Base-by-base conservation (phyloP, 2,113 vertebrate species). In the Eolophus roseicapilla region DNA sequence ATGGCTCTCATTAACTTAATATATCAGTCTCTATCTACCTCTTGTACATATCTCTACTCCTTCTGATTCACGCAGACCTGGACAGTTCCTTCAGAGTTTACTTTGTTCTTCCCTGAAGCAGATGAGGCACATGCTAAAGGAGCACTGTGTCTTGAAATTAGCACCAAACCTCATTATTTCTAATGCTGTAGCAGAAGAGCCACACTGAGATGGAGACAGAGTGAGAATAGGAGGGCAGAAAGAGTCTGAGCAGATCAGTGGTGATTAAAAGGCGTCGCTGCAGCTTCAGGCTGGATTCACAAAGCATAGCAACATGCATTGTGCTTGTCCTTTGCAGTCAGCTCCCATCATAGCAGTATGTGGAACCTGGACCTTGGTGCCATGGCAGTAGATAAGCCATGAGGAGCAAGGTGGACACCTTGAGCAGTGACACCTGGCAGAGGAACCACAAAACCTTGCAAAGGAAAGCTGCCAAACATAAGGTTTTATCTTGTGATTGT, bases 251-350 rank as follows among this genome's bases (percentile, higher is more conserved):
- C n/a, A 78, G 18, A 50, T 16, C 55, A 88, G 60, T 23, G 41
- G 52, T 8, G 33, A 82, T 10, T 19, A 41, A 57, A 57, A 86
- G 31, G 3, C 57, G 60, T n/a, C 44, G 14, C 20, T 60, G 9
- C 33, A 12, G 29, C 29, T 81, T 77, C 57, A 39, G 31, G 33
- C n/a, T 64, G 62, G 33, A 35, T 81, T 73, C 52, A 65, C 67
- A 69, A 83, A 70, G n/a, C 29, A n/a, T 0, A 0, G 20, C 76
- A 70, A 33, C 2, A 27, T 1, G 10, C 44, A 62, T 4, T 35
- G 3, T 64, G 25, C 29, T 65, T 70, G 49, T 59, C 23, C 55
- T 62, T 35, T 20, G n/a, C 64, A 49, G 63, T 6, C 44, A 92
- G 59, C 13, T 94, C 53, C 64, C n/a, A 31, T 0, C 31, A 28